These are phyloP conservation scores for Cryptoleucopteryx plumbea DNA, from an alignment of 2,113 vertebrate genomes.

Conservation along the genomic window DNA sequence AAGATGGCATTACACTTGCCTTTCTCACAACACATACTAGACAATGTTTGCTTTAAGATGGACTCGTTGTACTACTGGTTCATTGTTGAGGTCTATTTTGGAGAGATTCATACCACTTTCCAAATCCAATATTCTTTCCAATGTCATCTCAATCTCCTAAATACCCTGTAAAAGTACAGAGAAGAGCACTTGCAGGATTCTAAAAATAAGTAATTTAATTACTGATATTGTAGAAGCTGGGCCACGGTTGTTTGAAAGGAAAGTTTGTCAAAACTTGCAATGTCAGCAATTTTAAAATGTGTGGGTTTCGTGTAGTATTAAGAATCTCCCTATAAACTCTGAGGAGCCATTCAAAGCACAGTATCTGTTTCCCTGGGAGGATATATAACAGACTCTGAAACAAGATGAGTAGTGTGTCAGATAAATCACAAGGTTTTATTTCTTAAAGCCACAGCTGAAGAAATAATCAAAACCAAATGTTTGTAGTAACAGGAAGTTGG, in stretches of 20 bases:
- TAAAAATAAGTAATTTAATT: neutral
- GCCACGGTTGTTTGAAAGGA: neutral
- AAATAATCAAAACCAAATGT: neutral
- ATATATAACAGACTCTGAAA: neutral
- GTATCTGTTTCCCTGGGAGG: neutral
- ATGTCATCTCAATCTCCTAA: neutral
- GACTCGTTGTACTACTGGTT: neutral
- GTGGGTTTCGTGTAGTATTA: neutral
- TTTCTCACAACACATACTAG: too few species aligned
- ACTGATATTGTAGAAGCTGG: neutral
- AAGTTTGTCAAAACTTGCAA: neutral
- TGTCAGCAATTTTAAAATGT: too few species aligned
- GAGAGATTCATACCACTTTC: neutral
- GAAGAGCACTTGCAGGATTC: neutral
- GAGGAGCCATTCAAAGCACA: neutral
- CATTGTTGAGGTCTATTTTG: neutral
- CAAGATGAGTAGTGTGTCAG: neutral
- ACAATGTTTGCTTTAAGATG: neutral
- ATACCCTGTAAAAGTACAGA: neutral
- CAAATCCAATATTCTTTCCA: neutral
- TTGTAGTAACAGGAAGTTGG: neutral
- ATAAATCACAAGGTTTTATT: neutral
- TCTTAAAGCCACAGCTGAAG: neutral
- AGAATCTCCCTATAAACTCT: neutral
- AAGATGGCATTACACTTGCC: neutral